phyloP scores from a whole-genome alignment of 2,113 vertebrate species.

The Barbus barbus region DNA sequence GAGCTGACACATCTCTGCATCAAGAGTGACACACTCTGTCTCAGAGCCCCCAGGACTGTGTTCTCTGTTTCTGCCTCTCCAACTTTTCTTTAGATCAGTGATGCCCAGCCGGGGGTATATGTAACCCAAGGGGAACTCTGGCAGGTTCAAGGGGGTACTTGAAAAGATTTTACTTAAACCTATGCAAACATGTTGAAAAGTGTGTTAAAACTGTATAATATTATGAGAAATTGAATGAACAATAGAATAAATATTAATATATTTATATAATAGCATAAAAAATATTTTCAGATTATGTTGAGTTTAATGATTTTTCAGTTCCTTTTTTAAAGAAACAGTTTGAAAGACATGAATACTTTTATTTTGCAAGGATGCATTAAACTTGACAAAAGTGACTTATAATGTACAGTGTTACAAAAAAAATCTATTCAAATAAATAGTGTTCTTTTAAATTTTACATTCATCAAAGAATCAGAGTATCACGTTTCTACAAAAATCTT shows the following conservation, averaged over 20 bases:
- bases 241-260: neutral
- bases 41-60: neutral
- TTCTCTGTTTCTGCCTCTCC: constrained; percentile 5
- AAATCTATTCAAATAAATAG: neutral
- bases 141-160: neutral
- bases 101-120: neutral
- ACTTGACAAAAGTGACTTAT: neutral
- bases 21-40: neutral
- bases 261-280: neutral
- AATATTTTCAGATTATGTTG: neutral
- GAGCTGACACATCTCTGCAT: too few species aligned
- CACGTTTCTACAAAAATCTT: too few species aligned
- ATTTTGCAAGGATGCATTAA: neutral
- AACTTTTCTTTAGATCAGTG: neutral
- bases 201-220: neutral
- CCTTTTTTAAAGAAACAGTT: neutral
- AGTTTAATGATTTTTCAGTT: constrained; percentile 44
- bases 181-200: neutral
- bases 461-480: neutral
- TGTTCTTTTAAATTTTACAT: neutral
- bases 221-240: neutral
- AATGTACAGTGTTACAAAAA: neutral
- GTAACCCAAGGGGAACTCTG: neutral
- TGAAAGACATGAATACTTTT: neutral
- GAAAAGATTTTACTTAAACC: neutral